Evolutionary conservation across 2,888 invertebrate species (phyloP).

Genomic region (Drosophila kanekoi): DNA sequence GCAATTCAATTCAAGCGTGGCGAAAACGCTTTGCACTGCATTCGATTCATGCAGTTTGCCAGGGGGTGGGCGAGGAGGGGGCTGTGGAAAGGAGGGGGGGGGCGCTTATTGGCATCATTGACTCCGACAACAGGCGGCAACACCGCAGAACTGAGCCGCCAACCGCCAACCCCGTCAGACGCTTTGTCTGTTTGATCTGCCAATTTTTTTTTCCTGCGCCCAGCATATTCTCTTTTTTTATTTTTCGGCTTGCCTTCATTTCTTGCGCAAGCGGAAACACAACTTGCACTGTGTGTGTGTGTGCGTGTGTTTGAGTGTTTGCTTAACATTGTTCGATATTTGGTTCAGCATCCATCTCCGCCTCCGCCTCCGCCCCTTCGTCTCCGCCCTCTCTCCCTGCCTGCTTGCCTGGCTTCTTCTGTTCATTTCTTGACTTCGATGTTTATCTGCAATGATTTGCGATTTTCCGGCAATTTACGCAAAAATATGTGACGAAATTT

Average conservation of each 20-base stretch:
- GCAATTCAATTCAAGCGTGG: slow-evolving; percentile 70
- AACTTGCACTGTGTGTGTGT: slow-evolving; percentile 60
- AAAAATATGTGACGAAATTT: slow-evolving; percentile 82
- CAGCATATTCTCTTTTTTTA: slow-evolving; percentile 45
- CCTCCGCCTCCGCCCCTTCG: not conserved
- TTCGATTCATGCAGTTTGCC: slow-evolving; percentile 44
- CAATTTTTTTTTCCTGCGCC: slow-evolving; percentile 38
- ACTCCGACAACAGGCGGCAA: slow-evolving; percentile 69
- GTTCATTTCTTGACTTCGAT: slow-evolving; percentile 79
- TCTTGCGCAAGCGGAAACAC: slow-evolving; percentile 72
- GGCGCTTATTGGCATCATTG: slow-evolving; percentile 74
- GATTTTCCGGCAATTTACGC: slow-evolving; percentile 83
- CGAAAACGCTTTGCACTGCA: slow-evolving; percentile 74
- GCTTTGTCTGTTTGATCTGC: slow-evolving; percentile 51
- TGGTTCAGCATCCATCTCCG: slow-evolving; percentile 63
- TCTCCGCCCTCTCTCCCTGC: not conserved
- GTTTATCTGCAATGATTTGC: slow-evolving; percentile 81
- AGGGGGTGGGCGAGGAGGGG: no score
- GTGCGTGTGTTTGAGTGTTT: slow-evolving; percentile 60
- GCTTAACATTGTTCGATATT: slow-evolving; percentile 80
- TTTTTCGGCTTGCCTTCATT: slow-evolving; percentile 30
- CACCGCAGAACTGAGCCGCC: slow-evolving; percentile 72
- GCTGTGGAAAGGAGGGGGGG: no score
- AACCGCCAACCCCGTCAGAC: slow-evolving; percentile 32
- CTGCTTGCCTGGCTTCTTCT: slow-evolving; percentile 52